phyloP scores from a whole-genome alignment of 1,140 invertebrate species.

The Habropoda laboriosa region DNA sequence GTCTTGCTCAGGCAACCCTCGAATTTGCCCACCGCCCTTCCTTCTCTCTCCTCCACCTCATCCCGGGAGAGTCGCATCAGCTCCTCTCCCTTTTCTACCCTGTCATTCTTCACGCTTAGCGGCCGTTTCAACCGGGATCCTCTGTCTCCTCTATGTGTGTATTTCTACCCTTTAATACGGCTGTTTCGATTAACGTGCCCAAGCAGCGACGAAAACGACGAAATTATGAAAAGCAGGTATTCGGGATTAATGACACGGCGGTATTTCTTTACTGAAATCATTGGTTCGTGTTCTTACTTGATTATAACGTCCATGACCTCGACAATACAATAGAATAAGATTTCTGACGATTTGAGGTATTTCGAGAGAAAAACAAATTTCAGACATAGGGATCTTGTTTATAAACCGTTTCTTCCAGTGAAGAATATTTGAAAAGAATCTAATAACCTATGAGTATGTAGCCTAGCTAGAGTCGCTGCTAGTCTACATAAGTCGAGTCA shows the following conservation, averaged over 20 bases:
- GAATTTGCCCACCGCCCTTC: slow-evolving; percentile 67
- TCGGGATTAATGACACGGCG: background rate
- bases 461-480: background rate
- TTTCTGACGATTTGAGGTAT: background rate
- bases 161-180: slow-evolving; percentile 20
- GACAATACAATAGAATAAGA: too few relatives aligned
- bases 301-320: too few relatives aligned
- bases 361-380: background rate
- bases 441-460: background rate
- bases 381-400: background rate
- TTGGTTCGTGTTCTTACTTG: background rate
- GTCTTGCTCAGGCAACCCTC: slow-evolving; percentile 67
- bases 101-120: slow-evolving; percentile 38
- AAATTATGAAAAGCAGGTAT: slow-evolving; percentile 9
- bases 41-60: slow-evolving; percentile 34
- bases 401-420: too few relatives aligned
- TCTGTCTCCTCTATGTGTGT: slow-evolving; percentile 5
- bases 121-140: background rate
- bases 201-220: background rate
- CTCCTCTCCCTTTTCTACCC: slow-evolving; percentile 24
- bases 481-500: background rate
- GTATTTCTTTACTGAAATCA: background rate
- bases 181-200: slow-evolving; percentile 33
- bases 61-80: slow-evolving; percentile 23
- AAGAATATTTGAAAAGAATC: background rate